Base-by-base conservation (phyloP, 1,140 invertebrate species). In the Dreissena polymorpha region DNA sequence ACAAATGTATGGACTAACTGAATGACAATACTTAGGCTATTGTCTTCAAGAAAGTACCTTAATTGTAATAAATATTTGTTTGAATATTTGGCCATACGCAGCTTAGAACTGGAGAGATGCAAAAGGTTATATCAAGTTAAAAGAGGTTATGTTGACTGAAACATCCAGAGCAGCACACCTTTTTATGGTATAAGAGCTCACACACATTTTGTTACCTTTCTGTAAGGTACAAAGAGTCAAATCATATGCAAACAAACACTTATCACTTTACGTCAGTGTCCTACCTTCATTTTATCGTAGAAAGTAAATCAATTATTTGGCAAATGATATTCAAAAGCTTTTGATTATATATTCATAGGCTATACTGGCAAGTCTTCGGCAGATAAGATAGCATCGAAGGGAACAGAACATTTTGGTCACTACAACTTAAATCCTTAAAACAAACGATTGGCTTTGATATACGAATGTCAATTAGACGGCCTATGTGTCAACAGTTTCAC, bases 401-500 rank as follows among this genome's bases (percentile, higher is more conserved):
- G 64, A 77, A 68, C 65, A 49, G 25, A 57, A 23, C 63, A 53
- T 29, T 67, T 68, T 23, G 64, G 64, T 77, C 75, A 77, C 64
- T 68, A 67, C 53, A 77, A 77, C 67, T 77, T 67, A 77, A 60
- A 77, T 77, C 75, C 53, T 16, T 25, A 67, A 55, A 55, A 67
- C 63, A 67, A 77, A 77, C 75, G 67, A 39, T 21, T 16, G 21
- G 50, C 29, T 60, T 29, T 68, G 75, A 77, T 77, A 68, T 77
- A 77, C 65, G 75, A 67, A 77, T 65, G 67, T 77, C 75, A 77
- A 67, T 77, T 77, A 67, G 75, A 77, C n/a, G 73, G 60, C 25
- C 75, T 51, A 68, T 77, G 51, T 64, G 18, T 77, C 75, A 68
- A 68, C 18, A 60, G 16, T n/a, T 18, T 60, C 57, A 60, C 57